Base-by-base conservation (phyloP, 2,113 vertebrate species). In the Platysteira castanea region DNA sequence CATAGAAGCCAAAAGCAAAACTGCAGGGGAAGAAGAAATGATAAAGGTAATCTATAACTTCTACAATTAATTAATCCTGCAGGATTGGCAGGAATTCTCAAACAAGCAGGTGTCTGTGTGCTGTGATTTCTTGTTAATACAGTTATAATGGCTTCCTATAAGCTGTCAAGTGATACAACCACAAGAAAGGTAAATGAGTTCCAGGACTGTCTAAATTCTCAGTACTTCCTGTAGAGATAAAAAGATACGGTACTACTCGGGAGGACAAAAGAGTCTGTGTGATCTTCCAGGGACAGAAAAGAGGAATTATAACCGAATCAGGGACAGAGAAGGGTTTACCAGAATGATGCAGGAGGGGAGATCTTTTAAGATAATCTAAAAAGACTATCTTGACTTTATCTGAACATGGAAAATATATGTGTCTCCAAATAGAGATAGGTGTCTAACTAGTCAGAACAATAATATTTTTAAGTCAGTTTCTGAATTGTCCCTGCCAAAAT, bases 1-100 rank as follows among this genome's bases (percentile, higher is more conserved):
- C 97, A 99, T 99, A 92, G 98, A 98, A 97, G 99, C 99, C 96
- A 98, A 98, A 97, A 99, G 86, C 95, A 99, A 99, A 98, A 98
- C 98, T 27, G 99, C 99, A 59, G 99, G 98, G 84, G 98, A 98
- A 20, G 99, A 96, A 89, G 99, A 99, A 98, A 99, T 99, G 98
- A 97, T 99, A 96, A 99, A 99, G 99, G 99, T 99, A 98, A 98
- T 35, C 9, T 60, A 1, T 44, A 68, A 81, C 13, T 87, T 79
- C 26, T 49, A 30, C 16, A 78, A 2, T 46, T 84, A 82, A 52
- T n/a, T n/a, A n/a, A n/a, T n/a, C n/a, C n/a, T 71, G 42, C 16
- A 39, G 37, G 7, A 9, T 69, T 88, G 68, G 7, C 23, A 35
- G 1, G 1, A 42, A 17, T 61, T 46, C 35, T 80, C 54, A 90